Evolutionary conservation across 1,140 invertebrate species (phyloP).

Genomic region (Bombus superbus): DNA sequence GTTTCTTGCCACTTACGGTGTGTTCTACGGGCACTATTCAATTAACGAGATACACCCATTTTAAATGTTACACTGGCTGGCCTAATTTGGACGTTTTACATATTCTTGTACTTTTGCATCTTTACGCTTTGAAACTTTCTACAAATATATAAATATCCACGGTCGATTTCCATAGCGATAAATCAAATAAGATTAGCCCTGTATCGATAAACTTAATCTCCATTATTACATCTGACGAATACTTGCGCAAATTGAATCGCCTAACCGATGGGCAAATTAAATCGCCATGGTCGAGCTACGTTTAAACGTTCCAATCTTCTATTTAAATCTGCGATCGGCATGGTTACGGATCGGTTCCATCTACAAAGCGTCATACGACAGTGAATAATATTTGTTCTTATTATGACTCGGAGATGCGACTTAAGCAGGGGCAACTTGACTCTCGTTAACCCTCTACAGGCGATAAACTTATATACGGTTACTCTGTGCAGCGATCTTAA

Average conservation of each 20-base stretch:
- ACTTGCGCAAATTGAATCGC: not conserved
- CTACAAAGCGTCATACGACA: not conserved
- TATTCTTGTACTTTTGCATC: too few species aligned
- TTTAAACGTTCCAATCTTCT: not conserved
- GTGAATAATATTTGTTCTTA: not conserved
- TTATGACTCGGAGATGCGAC: not conserved
- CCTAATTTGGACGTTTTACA: too few species aligned
- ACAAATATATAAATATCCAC: too few species aligned
- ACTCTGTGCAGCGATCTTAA: not conserved
- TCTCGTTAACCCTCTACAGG: not conserved
- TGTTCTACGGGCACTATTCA: too few species aligned
- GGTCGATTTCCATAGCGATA: too few species aligned
- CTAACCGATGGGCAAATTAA: not conserved
- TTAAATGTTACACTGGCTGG: too few species aligned
- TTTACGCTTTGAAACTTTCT: too few species aligned
- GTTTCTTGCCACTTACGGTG: too few species aligned
- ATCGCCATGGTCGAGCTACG: not conserved
- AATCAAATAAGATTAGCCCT: not conserved
- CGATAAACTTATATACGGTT: not conserved
- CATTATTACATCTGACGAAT: not conserved
- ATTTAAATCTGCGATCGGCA: not conserved
- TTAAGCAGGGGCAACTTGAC: constrained; percentile 11
- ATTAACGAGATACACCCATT: too few species aligned
- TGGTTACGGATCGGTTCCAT: not conserved
- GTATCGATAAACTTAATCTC: not conserved